phyloP scores from a whole-genome alignment of 1,140 invertebrate species.

The Myzus persicae region DNA sequence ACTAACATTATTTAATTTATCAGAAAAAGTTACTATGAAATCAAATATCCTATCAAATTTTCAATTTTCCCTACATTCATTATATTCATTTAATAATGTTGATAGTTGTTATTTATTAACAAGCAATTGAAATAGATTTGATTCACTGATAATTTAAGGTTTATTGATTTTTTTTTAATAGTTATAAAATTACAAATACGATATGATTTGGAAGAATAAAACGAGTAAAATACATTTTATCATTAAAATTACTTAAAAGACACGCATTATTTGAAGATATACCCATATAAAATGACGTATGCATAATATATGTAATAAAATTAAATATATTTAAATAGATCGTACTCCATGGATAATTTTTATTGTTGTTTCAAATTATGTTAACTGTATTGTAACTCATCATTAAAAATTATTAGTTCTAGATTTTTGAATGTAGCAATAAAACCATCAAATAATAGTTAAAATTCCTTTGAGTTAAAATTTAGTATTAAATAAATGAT shows the following conservation, averaged over 20 bases:
- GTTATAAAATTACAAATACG: slow-evolving; percentile 38
- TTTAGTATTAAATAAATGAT: neutral
- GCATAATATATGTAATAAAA: neutral
- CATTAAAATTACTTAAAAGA: slow-evolving; percentile 13
- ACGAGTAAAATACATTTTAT: neutral
- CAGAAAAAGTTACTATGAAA: neutral
- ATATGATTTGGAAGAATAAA: slow-evolving; percentile 29
- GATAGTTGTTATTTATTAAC: neutral
- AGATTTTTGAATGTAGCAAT: neutral
- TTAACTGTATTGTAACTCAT: neutral
- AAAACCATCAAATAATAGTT: neutral
- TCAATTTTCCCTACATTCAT: neutral
- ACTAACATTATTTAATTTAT: neutral
- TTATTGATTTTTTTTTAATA: neutral
- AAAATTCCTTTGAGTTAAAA: neutral
- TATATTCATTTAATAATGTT: neutral
- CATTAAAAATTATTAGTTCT: neutral
- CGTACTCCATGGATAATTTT: neutral
- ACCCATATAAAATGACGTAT: neutral
- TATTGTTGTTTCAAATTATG: neutral
- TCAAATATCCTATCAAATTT: neutral
- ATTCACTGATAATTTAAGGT: slow-evolving; percentile 15
- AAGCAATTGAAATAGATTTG: neutral
- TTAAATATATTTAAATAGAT: neutral
- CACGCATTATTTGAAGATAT: neutral